These are phyloP conservation scores for Hedya salicella DNA, from an alignment of 2,888 invertebrate genomes.

Conservation along the genomic window DNA sequence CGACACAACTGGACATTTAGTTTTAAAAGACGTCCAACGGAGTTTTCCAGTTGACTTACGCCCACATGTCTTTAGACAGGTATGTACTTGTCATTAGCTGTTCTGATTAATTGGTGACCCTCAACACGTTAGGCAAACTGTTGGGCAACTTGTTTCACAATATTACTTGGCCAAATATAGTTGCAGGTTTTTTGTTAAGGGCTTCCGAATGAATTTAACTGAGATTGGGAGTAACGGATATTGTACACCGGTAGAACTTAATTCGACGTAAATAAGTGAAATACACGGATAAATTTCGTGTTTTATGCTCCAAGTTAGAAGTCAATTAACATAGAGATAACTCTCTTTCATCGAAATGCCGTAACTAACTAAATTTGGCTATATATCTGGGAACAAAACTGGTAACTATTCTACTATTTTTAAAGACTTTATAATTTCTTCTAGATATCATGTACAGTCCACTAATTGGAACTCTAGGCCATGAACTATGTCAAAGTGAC, in stretches of 20 bases:
- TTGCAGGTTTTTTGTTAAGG: slow-evolving; percentile 19
- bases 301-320: too few relatives aligned
- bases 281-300: too few relatives aligned
- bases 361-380: too few relatives aligned
- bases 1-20: slow-evolving; percentile 13
- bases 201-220: background rate
- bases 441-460: too few relatives aligned
- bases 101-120: slow-evolving; percentile 61
- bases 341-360: too few relatives aligned
- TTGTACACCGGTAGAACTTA: background rate
- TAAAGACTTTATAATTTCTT: too few relatives aligned
- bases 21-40: slow-evolving; percentile 3
- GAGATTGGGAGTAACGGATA: background rate
- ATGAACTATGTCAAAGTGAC: too few relatives aligned
- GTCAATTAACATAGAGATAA: too few relatives aligned
- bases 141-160: slow-evolving; percentile 51
- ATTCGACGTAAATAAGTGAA: background rate
- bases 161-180: slow-evolving; percentile 31
- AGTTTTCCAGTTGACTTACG: slow-evolving; percentile 32
- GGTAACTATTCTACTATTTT: too few relatives aligned
- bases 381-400: too few relatives aligned
- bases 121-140: slow-evolving; percentile 51
- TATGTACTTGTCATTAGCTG: slow-evolving; percentile 45
- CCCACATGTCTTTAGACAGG: slow-evolving; percentile 32
- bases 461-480: too few relatives aligned